Conservation (phyloP, 2,113 vertebrate species). For the Cariama cristata region DNA sequence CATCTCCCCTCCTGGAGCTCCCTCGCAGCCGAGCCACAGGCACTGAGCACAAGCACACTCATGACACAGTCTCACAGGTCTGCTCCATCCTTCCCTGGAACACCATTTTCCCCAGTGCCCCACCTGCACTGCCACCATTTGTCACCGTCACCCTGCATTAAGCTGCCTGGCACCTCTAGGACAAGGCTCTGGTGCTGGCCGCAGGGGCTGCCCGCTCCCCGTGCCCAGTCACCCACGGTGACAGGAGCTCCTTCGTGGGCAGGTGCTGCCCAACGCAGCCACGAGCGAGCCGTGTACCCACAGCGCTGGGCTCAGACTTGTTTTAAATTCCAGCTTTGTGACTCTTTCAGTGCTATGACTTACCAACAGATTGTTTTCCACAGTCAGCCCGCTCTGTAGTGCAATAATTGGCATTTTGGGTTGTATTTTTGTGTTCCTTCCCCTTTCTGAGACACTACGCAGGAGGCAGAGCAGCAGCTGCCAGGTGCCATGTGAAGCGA, state of each 20-base stretch:
- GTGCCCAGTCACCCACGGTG: fast-evolving
- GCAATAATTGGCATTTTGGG: neutral
- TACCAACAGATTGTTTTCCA: neutral
- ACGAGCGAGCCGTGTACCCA: fast-evolving
- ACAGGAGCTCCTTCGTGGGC: fast-evolving
- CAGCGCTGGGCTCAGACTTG: neutral
- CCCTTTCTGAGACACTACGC: neutral
- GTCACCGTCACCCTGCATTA: neutral
- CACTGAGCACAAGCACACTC: neutral
- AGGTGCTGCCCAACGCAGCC: neutral
- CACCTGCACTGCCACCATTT: neutral
- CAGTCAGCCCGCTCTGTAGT: neutral
- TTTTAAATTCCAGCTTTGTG: neutral
- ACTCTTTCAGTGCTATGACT: neutral
- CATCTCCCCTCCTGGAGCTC: neutral
- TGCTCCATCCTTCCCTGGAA: neutral
- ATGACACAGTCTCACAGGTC: neutral
- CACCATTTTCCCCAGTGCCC: neutral
- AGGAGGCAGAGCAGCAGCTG: neutral
- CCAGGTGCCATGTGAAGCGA: neutral
- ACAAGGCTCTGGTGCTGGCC: neutral
- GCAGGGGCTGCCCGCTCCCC: neutral
- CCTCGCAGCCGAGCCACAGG: fast-evolving
- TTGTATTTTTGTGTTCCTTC: neutral
- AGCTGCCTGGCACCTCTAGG: neutral